Conservation (phyloP, 1,140 invertebrate species). For the Whitmania pigra region DNA sequence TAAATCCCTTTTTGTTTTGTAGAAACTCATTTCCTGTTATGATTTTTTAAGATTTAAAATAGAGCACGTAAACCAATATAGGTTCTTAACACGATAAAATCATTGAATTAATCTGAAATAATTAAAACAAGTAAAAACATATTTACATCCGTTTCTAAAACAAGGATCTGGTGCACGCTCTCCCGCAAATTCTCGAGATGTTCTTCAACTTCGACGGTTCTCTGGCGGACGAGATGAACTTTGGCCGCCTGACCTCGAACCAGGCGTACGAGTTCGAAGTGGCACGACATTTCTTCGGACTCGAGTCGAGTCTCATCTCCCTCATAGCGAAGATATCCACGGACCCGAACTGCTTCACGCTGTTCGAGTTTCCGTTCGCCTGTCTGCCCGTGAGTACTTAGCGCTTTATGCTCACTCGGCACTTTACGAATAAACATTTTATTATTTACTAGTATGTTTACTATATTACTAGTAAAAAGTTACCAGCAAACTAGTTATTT, state of each 20-base stretch:
- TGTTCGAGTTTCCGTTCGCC: neutral
- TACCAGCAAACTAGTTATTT: too few species aligned
- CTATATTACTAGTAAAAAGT: too few species aligned
- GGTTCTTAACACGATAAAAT: too few species aligned
- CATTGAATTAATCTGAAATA: too few species aligned
- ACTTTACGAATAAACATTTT: too few species aligned
- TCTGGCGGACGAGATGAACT: neutral
- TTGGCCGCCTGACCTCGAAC: neutral
- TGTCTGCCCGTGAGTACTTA: neutral
- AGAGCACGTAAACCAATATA: too few species aligned
- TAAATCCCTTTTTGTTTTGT: too few species aligned
- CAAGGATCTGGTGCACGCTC: neutral
- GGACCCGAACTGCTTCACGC: neutral
- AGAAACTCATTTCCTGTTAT: too few species aligned
- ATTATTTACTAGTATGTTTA: too few species aligned
- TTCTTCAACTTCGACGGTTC: slow-evolving; percentile 11
- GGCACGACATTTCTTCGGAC: neutral
- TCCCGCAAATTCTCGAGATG: slow-evolving; percentile 3
- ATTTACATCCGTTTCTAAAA: neutral
- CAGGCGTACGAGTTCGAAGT: slow-evolving; percentile 2
- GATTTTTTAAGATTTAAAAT: too few species aligned
- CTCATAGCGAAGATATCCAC: neutral
- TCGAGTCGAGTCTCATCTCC: neutral
- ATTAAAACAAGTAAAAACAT: neutral
- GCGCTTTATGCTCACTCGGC: too few species aligned